Percentiles rank a stretch among this genome's conserved stretches.
These are phyloP conservation scores for Metaphire vulgaris DNA, from an alignment of 1,140 invertebrate genomes.

Conservation along the genomic window DNA sequence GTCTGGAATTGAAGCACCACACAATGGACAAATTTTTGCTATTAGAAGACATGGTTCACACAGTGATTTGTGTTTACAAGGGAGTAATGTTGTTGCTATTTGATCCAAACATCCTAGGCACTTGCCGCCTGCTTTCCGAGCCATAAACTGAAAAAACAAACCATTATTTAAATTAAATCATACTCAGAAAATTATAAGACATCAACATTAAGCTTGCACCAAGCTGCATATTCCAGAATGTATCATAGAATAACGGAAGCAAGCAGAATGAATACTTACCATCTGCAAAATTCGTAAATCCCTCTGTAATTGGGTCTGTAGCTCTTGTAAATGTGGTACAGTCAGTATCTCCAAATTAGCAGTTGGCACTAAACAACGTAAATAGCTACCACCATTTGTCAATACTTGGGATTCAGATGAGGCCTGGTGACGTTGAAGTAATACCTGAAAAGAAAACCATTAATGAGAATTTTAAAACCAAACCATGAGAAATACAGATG, in stretches of 20 bases:
- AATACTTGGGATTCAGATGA: not conserved
- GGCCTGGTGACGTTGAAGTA: not conserved
- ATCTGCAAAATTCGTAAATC: not conserved
- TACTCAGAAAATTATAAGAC: no score
- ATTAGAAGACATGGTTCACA: not conserved
- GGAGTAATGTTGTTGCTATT: not conserved
- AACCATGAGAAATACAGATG: no score
- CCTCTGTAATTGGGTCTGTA: not conserved
- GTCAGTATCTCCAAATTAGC: not conserved
- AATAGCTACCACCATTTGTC: not conserved
- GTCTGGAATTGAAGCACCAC: not conserved
- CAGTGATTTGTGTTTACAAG: not conserved
- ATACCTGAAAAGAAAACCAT: no score
- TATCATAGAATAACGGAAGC: no score
- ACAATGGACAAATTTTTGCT: not conserved
- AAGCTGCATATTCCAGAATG: no score
- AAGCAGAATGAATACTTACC: no score
- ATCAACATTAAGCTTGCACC: no score
- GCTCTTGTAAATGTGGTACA: not conserved
- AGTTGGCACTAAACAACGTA: not conserved
- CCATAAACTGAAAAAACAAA: not conserved
- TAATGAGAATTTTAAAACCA: no score
- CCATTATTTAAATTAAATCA: no score
- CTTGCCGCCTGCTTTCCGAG: not conserved
- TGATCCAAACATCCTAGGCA: not conserved